Conservation (phyloP, 2,888 invertebrate genomes). For the Dusona sp. region DNA sequence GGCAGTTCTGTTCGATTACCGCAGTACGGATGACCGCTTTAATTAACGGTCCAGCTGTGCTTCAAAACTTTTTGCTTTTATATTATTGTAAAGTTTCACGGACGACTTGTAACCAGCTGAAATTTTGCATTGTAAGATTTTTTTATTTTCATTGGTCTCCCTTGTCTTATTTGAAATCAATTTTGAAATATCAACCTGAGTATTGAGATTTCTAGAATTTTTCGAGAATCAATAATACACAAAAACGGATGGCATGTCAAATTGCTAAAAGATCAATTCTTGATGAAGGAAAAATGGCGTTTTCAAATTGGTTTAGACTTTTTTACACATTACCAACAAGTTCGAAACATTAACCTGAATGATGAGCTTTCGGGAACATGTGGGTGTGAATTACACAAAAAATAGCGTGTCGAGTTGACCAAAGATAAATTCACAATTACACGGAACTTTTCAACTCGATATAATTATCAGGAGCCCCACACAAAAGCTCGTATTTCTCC, state of each 20-base stretch:
- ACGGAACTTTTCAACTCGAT: not conserved
- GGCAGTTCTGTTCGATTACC: not conserved
- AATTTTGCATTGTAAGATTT: not conserved
- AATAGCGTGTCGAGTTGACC: not conserved
- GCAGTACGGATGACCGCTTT: not conserved
- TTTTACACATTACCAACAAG: not conserved
- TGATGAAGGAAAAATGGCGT: not conserved
- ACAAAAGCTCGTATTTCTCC: not conserved
- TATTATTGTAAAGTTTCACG: not conserved
- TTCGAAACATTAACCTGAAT: not conserved
- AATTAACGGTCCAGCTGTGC: not conserved
- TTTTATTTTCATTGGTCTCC: not conserved
- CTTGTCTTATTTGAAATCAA: not conserved
- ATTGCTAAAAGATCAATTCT: not conserved
- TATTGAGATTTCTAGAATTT: not conserved
- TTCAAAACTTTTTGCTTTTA: not conserved
- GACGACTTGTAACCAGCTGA: not conserved
- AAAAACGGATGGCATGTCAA: not conserved
- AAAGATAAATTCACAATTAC: not conserved
- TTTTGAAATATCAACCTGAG: not conserved
- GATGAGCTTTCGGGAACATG: not conserved
- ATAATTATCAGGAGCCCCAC: not conserved
- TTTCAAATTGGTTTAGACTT: not conserved
- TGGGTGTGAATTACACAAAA: not conserved
- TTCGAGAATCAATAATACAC: not conserved